A percentile compares a stretch with the other conserved stretches of the same genome.
Conservation (phyloP, 2,888 invertebrate genomes). For the Phengaris arion region DNA sequence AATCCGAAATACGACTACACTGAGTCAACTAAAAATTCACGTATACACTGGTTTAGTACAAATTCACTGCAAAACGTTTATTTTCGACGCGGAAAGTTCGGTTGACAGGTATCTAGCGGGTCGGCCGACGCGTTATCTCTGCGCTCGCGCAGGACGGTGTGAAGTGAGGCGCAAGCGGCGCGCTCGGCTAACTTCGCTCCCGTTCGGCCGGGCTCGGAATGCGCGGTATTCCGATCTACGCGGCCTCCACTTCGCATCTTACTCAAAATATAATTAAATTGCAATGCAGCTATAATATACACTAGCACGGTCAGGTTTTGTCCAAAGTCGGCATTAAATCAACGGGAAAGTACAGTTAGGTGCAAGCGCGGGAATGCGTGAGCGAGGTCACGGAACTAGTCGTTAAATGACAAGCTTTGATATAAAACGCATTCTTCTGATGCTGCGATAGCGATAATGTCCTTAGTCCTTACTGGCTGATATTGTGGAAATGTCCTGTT, state of each 20-base stretch:
- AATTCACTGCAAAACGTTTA: slow-evolving; percentile 65
- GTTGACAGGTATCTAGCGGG: slow-evolving; percentile 73
- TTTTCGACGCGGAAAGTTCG: slow-evolving; percentile 69
- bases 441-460: not conserved
- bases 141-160: slow-evolving; percentile 77
- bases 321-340: slow-evolving; percentile 77
- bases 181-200: slow-evolving; percentile 58
- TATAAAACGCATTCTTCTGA: slow-evolving; percentile 60
- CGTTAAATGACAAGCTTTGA: slow-evolving; percentile 75
- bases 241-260: slow-evolving; percentile 62
- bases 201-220: slow-evolving; percentile 67
- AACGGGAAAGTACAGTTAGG: slow-evolving; percentile 80
- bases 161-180: slow-evolving; percentile 71
- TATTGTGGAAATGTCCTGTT: not conserved
- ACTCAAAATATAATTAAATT: slow-evolving; percentile 77
- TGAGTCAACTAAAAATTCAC: slow-evolving; percentile 60
- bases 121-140: slow-evolving; percentile 69
- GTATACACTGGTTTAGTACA: slow-evolving; percentile 59
- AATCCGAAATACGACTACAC: slow-evolving; percentile 75
- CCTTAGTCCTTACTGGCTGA: not conserved
- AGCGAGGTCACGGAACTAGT: slow-evolving; percentile 80
- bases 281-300: slow-evolving; percentile 73
- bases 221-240: slow-evolving; percentile 67
- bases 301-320: slow-evolving; percentile 76
- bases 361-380: slow-evolving; percentile 79